Evolutionary conservation across 2,113 vertebrate species (phyloP).

Genomic region (Phyllostomus hastatus): DNA sequence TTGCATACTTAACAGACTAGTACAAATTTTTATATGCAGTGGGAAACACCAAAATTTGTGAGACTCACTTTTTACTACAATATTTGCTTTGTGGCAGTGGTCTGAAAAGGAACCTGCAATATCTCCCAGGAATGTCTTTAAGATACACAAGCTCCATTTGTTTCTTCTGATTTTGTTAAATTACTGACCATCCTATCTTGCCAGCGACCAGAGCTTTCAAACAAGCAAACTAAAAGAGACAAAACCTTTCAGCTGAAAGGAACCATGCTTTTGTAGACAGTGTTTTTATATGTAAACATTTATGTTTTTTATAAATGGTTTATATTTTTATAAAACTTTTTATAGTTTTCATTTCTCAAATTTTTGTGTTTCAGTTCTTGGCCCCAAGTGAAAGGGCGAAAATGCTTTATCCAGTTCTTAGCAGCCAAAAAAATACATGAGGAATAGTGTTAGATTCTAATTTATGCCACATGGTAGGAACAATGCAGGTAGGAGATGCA

Average conservation of each 20-base stretch:
- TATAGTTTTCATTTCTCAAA: background rate
- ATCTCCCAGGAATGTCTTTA: background rate
- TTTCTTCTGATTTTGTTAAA: background rate
- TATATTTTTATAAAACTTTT: background rate
- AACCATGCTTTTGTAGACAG: background rate
- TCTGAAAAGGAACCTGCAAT: background rate
- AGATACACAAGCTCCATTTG: background rate
- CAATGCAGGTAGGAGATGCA: accelerated
- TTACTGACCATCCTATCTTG: background rate
- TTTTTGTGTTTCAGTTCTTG: background rate
- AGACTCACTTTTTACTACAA: background rate
- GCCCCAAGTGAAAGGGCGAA: background rate
- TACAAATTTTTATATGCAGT: background rate
- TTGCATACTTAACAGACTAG: background rate
- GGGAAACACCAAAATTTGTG: background rate
- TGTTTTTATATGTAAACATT: background rate
- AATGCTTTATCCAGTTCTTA: background rate
- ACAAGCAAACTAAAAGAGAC: background rate
- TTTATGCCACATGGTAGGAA: too few species aligned
- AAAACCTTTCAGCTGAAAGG: background rate
- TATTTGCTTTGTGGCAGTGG: background rate
- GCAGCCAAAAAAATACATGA: background rate
- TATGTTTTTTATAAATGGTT: background rate
- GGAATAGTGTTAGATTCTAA: background rate
- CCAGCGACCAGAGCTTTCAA: background rate